Percentiles rank a stretch among this genome's conserved stretches.
These are phyloP conservation scores for Archegozetes longisetosus DNA, from an alignment of 1,140 invertebrate genomes.

Conservation along the genomic window DNA sequence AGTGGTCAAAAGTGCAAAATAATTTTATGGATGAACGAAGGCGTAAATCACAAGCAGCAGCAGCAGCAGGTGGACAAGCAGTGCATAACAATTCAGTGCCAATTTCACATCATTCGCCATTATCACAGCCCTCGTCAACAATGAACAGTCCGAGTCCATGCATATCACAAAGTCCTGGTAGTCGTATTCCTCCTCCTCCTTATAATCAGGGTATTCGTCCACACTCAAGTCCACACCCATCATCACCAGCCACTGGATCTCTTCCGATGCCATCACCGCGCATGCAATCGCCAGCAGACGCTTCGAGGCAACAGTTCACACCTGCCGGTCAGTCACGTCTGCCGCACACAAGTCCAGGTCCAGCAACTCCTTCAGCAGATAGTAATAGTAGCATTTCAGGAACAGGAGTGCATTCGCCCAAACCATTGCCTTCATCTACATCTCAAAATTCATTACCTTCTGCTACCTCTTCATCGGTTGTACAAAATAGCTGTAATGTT, in stretches of 20 bases:
- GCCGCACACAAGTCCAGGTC: slow-evolving; percentile 45
- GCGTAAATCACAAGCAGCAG: background rate
- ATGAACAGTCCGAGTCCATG: slow-evolving; percentile 22
- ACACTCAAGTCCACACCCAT: slow-evolving; percentile 44
- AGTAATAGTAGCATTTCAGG: slow-evolving; percentile 14
- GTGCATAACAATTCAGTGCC: background rate
- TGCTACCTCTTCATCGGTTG: background rate
- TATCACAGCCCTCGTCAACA: slow-evolving; percentile 21
- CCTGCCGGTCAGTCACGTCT: slow-evolving; percentile 23
- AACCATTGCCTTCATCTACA: background rate
- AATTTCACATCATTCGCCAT: slow-evolving; percentile 10
- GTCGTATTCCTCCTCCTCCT: slow-evolving; percentile 59
- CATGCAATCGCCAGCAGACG: slow-evolving; percentile 25
- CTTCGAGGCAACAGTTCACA: background rate
- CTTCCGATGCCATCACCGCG: slow-evolving; percentile 28
- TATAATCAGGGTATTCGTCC: slow-evolving; percentile 56
- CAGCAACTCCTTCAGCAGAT: slow-evolving; percentile 17
- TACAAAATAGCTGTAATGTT: background rate
- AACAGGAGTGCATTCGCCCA: background rate
- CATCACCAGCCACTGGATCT: slow-evolving; percentile 30
- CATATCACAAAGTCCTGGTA: slow-evolving; percentile 31
- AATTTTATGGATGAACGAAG: slow-evolving; percentile 1
- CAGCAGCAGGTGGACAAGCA: background rate
- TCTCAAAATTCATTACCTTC: background rate
- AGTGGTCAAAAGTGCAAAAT: background rate